A percentile compares a stretch with the other conserved stretches of the same genome.
Conservation (phyloP, 1,140 invertebrate genomes). For the Sinonovacula constricta region DNA sequence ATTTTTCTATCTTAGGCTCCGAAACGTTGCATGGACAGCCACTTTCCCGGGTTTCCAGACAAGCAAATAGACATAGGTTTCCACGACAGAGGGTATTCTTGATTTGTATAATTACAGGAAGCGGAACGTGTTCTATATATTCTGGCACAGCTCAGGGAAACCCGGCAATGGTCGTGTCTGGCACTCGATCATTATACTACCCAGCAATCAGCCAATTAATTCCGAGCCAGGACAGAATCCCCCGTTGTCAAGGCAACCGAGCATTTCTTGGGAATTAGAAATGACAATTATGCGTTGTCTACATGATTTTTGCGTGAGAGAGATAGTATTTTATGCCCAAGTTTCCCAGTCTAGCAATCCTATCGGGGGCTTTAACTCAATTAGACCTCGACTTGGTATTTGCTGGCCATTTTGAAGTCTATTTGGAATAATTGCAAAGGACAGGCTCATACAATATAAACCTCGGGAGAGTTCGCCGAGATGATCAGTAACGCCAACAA, state of each 20-base stretch:
- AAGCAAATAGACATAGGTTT: too few species aligned
- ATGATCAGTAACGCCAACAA: too few species aligned
- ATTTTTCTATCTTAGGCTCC: too few species aligned
- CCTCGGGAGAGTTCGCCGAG: neutral
- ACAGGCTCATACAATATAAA: constrained; percentile 5
- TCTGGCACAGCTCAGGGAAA: neutral
- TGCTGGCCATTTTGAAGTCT: constrained; percentile 49
- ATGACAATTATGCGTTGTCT: constrained; percentile 48
- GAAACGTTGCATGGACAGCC: too few species aligned
- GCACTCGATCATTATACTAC: constrained; percentile 21
- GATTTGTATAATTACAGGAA: constrained; percentile 47
- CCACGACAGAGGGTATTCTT: constrained; percentile 28
- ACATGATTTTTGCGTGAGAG: constrained; percentile 45
- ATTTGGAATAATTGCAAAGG: constrained; percentile 41
- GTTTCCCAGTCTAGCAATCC: constrained; percentile 10
- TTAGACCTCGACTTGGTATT: constrained; percentile 20
- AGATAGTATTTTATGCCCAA: constrained; percentile 10
- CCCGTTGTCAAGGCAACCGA: constrained; percentile 39
- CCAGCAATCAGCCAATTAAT: constrained; percentile 47
- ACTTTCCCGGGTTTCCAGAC: too few species aligned
- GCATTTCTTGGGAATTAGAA: constrained; percentile 47
- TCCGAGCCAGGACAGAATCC: constrained; percentile 45
- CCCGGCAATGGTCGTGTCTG: constrained; percentile 35
- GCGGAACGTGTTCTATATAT: neutral
- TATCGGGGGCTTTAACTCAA: constrained; percentile 45